Base-by-base conservation (phyloP, 2,888 invertebrate species). In the Anthophora plumipes region DNA sequence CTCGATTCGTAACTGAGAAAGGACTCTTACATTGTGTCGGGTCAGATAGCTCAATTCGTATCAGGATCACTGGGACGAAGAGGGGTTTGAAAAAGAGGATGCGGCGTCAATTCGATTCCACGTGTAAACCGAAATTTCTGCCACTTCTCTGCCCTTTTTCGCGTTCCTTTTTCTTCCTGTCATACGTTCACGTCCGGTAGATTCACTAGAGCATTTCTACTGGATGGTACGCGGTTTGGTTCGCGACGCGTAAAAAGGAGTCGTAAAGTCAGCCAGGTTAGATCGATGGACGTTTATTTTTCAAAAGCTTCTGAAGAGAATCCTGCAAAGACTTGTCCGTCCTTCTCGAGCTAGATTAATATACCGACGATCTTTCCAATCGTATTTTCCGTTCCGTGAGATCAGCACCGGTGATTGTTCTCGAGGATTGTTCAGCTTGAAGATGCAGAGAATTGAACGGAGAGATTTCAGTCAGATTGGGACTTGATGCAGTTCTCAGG, bases 1-100 rank as follows among this genome's bases (percentile, higher is more conserved):
- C 70, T 83, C 77, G 85, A 4, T 80, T 82, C 80, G 68, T 71
- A 43, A 64, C 20, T 12, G n/a, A 70, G 61, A 72, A 63, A 75
- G 83, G 78, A 81, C 83, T 85, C 79, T 85, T 83, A 83, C 87
- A 82, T 87, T 83, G 83, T 83, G 87, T 76, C 83, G 76, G 55
- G 57, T 78, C 67, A 52, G 85, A 87, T 82, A 73, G 81, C 77
- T 85, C 81, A 71, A 85, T 85, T 82, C 83, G 75, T 82, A 82
- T 84, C 84, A 82, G 85, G 77, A 85, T 85, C 80, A 66, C 43
- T 61, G 60, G n/a, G 54, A 46, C 9, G 63, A 31, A 22, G 43
- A 50, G 60, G n/a, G 37, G 31, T 11, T 17, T 9, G 48, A 17
- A 31, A 22, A 7, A 25, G 39, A 8, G 31, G 5, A 12, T 60